Base-by-base conservation (phyloP, 2,888 invertebrate species). In the Sphaerophoria rueppellii region DNA sequence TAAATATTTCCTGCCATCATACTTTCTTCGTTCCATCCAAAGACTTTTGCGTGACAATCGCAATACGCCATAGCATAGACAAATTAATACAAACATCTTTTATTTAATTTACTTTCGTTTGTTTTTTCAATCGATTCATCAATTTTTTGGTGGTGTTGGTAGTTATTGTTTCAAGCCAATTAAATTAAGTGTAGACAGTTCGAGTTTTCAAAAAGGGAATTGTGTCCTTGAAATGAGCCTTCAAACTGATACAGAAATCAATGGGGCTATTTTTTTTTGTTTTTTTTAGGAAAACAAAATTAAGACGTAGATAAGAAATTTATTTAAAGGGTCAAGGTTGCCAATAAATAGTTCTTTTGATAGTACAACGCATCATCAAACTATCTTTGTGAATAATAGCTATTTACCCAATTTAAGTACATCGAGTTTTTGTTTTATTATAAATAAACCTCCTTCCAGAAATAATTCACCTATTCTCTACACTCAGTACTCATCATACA, bases 31-130 rank as follows among this genome's bases (percentile, higher is more conserved):
- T 24, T 24, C 24, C 24, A 24, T 6, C 2, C 6, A 60, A 32
- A 24, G 48, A 12, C 46, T 60, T 71, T 69, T 55, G 71, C 83
- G 83, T 83, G 83, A 72, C 83, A 76, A 75, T 76, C 32, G 70
- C 54, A 71, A 83, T 65, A 75, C 32, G 70, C 54, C 65, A 83
- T 65, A 75, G 34, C 46, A 37, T 4, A 55, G 60, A 71, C 55
- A 54, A 79, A 75, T 79, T 67, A 83, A 74, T 63, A 69, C 67
- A 3, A 67, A 67, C 67, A 67, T 54, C 54, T 65, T 9, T 5
- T 50, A 32, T 16, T 16, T 11, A 65, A 65, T 65, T 50, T 50
- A 6, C 5, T 50, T 67, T 67, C 32, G 54, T 40, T 67, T 67
- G 52, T 67, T 67, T 54, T 24, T 67, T 54, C 40, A 54, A 50